Conservation (phyloP, 1,140 invertebrate genomes). For the Micrasema longulum region DNA sequence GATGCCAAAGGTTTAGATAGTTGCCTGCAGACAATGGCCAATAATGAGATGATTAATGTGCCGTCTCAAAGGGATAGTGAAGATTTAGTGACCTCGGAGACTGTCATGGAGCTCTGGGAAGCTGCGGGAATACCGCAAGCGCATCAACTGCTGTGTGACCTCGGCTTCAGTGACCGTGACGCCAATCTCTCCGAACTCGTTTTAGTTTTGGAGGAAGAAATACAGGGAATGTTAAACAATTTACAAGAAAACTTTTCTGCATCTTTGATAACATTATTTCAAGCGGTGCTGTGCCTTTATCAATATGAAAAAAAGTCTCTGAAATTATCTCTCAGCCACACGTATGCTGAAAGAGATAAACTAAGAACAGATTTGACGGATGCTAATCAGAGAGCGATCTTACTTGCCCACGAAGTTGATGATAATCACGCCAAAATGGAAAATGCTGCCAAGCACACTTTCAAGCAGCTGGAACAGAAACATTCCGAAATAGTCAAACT, state of each 20-base stretch:
- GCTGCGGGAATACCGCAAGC: conserved; percentile 74
- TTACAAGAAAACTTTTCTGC: conserved; percentile 53
- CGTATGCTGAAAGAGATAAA: conserved; percentile 72
- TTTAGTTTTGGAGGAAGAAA: conserved; percentile 80
- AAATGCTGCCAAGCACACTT: conserved; percentile 74
- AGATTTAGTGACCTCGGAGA: conserved; percentile 57
- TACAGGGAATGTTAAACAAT: conserved; percentile 68
- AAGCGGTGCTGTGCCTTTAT: conserved; percentile 58
- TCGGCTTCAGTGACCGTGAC: conserved; percentile 75
- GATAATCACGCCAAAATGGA: conserved; percentile 87
- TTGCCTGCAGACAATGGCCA: conserved; percentile 14
- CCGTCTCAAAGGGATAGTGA: neutral
- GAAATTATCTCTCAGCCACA: conserved; percentile 55
- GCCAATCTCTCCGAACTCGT: conserved; percentile 78
- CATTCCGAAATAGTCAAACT: conserved; percentile 80
- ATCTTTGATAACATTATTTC: conserved; percentile 57
- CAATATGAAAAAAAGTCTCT: conserved; percentile 57
- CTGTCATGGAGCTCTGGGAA: conserved; percentile 80
- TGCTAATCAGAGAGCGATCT: conserved; percentile 81
- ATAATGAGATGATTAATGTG: conserved; percentile 6
- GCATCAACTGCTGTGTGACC: conserved; percentile 72
- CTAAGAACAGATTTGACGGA: conserved; percentile 80
- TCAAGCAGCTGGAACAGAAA: conserved; percentile 78
- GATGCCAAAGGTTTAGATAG: conserved; percentile 13
- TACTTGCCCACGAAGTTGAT: conserved; percentile 90